A percentile compares a stretch with the other conserved stretches of the same genome.
phyloP scores from a whole-genome alignment of 2,797 vertebrate genomes.

The Lacerta bilineata region DNA sequence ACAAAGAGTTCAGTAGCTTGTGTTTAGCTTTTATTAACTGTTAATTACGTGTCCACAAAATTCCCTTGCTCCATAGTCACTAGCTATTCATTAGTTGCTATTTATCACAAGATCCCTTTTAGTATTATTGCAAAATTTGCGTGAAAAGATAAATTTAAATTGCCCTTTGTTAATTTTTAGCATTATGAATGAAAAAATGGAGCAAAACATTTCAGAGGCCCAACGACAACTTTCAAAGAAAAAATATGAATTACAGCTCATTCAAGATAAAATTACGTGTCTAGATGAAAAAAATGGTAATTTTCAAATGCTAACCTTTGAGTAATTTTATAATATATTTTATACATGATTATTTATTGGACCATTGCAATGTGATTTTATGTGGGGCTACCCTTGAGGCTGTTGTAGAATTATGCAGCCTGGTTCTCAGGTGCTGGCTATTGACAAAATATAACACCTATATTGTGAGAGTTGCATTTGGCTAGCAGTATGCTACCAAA shows the following conservation, averaged over 20 bases:
- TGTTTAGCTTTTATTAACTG: neutral
- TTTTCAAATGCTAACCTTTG: slow-evolving; percentile 37
- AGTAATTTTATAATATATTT: slow-evolving; percentile 25
- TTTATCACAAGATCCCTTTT: slow-evolving; percentile 12
- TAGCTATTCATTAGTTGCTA: neutral
- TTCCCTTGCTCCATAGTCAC: neutral
- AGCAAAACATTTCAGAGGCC: slow-evolving; percentile 80
- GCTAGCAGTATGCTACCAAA: too few relatives aligned
- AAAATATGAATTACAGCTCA: slow-evolving; percentile 81
- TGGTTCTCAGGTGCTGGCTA: too few relatives aligned
- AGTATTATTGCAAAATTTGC: slow-evolving; percentile 22
- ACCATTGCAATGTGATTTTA: too few relatives aligned
- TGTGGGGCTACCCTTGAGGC: too few relatives aligned
- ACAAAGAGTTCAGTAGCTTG: neutral
- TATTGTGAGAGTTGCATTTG: too few relatives aligned
- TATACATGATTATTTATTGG: slow-evolving; percentile 1
- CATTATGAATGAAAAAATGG: slow-evolving; percentile 80
- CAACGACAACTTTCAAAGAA: slow-evolving; percentile 81
- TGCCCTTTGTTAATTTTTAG: slow-evolving; percentile 76
- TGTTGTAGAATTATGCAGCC: too few relatives aligned
- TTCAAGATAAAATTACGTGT: slow-evolving; percentile 81
- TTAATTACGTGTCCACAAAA: neutral
- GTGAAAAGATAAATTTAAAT: slow-evolving; percentile 59
- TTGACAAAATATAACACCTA: too few relatives aligned
- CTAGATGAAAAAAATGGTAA: slow-evolving; percentile 84